A percentile compares a stretch with the other conserved stretches of the same genome.
Evolutionary conservation across 1,140 invertebrate genomes (phyloP).

Genomic region (Drosophila rhopaloa): DNA sequence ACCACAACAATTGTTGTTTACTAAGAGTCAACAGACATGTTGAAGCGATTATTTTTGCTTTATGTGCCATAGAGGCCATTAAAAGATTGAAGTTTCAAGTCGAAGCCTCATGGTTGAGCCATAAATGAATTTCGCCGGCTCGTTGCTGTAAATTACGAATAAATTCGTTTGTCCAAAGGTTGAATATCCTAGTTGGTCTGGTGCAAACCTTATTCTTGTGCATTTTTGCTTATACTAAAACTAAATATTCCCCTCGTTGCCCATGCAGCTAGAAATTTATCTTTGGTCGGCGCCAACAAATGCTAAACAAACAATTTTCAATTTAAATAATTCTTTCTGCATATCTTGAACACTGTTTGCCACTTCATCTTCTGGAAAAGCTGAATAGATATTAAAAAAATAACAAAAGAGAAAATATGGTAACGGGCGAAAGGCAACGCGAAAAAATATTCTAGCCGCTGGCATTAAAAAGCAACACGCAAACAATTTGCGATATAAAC

Average conservation of each 20-base stretch:
- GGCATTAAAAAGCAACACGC: conserved; percentile 64
- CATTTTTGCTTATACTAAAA: conserved; percentile 17
- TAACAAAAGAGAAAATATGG: conserved; percentile 23
- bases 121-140: conserved; percentile 40
- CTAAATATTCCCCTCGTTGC: conserved; percentile 32
- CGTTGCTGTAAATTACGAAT: conserved; percentile 33
- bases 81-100: conserved; percentile 50
- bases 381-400: conserved; percentile 64
- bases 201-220: conserved; percentile 5
- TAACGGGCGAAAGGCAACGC: conserved; percentile 20
- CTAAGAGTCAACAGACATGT: conserved; percentile 51
- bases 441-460: conserved; percentile 62
- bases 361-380: conserved; percentile 30
- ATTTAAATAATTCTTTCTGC: conserved; percentile 72
- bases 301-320: conserved; percentile 73
- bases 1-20: conserved; percentile 47
- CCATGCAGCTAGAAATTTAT: conserved; percentile 45
- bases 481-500: conserved; percentile 74
- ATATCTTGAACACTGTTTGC: conserved; percentile 53
- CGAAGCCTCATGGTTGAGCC: conserved; percentile 25
- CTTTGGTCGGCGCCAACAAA: conserved; percentile 59
- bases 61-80: conserved; percentile 31
- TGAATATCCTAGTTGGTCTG: conserved; percentile 24
- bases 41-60: conserved; percentile 37
- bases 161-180: conserved; percentile 14